phyloP scores from a whole-genome alignment of 2,888 invertebrate species.

The Pseudanteris insignis region DNA sequence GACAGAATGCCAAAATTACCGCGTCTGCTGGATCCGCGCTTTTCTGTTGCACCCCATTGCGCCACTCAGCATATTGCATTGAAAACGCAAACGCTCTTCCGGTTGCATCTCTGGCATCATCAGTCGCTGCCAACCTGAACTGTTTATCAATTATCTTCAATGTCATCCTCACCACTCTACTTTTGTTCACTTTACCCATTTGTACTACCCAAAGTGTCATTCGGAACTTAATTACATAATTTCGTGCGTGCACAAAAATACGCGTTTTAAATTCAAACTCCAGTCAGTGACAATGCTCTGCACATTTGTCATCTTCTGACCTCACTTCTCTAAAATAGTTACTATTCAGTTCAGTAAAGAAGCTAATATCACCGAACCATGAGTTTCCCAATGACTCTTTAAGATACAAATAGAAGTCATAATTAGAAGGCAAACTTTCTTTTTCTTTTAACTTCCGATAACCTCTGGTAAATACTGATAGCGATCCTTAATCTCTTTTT shows the following conservation, averaged over 20 bases:
- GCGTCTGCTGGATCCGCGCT: constrained; percentile 57
- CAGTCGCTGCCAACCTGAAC: constrained; percentile 12
- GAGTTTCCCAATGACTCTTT: too few species aligned
- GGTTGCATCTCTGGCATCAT: constrained; percentile 39
- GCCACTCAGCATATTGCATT: constrained; percentile 43
- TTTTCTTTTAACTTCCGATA: constrained; percentile 22
- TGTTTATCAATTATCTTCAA: constrained; percentile 44
- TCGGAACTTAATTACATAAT: constrained; percentile 14
- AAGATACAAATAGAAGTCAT: constrained; percentile 19
- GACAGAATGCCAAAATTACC: constrained; percentile 58
- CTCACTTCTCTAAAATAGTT: constrained; percentile 3
- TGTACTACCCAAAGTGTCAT: constrained; percentile 1
- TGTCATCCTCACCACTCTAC: constrained; percentile 10
- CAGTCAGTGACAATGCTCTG: too few species aligned
- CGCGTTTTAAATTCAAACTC: too few species aligned
- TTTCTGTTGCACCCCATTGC: constrained; percentile 45
- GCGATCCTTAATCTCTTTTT: constrained; percentile 45
- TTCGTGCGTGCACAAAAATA: too few species aligned
- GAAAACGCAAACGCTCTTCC: constrained; percentile 42
- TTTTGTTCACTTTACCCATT: constrained; percentile 21
- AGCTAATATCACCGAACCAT: too few species aligned
- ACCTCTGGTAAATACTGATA: constrained; percentile 34
- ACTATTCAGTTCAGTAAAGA: constrained; percentile 25
- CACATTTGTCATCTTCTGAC: too few species aligned
- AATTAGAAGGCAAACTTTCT: constrained; percentile 44